Evolutionary conservation across 2,797 vertebrate species (phyloP).

Genomic region (Aulostomus chinensis): DNA sequence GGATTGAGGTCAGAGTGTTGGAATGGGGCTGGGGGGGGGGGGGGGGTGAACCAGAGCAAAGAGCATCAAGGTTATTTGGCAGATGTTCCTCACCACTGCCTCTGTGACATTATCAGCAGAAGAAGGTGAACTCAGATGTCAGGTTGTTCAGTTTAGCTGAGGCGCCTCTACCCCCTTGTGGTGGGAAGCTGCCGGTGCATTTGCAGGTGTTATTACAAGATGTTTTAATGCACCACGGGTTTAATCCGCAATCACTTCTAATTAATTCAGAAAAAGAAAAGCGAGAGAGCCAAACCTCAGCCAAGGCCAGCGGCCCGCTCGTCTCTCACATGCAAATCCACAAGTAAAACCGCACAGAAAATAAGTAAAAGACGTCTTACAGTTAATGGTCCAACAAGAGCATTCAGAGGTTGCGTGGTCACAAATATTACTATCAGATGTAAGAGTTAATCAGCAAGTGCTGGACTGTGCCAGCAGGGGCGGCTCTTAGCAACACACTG

Average conservation of each 20-base stretch:
- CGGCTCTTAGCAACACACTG: too few relatives aligned
- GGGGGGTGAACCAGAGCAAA: constrained; percentile 60
- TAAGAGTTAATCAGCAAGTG: too few relatives aligned
- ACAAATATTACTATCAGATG: too few relatives aligned
- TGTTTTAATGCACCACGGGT: background rate
- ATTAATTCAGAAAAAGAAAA: too few relatives aligned
- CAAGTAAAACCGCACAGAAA: background rate
- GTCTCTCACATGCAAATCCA: too few relatives aligned
- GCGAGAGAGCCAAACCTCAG: too few relatives aligned
- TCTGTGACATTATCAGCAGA: constrained; percentile 60
- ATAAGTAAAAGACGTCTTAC: too few relatives aligned
- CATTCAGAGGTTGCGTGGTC: too few relatives aligned
- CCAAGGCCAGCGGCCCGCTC: too few relatives aligned
- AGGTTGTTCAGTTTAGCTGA: constrained; percentile 19
- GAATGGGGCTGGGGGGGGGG: constrained; percentile 54
- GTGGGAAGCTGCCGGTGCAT: constrained; percentile 29
- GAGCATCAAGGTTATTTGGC: constrained; percentile 71
- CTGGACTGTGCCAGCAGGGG: too few relatives aligned
- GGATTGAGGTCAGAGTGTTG: constrained; percentile 57
- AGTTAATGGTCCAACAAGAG: too few relatives aligned
- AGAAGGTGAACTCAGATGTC: constrained; percentile 36
- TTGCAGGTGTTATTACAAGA: background rate
- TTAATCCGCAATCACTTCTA: background rate
- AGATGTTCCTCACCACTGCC: constrained; percentile 34
- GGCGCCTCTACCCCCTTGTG: constrained; percentile 60